phyloP scores from a whole-genome alignment of 2,113 vertebrate genomes.

The Peromyscus polionotus region DNA sequence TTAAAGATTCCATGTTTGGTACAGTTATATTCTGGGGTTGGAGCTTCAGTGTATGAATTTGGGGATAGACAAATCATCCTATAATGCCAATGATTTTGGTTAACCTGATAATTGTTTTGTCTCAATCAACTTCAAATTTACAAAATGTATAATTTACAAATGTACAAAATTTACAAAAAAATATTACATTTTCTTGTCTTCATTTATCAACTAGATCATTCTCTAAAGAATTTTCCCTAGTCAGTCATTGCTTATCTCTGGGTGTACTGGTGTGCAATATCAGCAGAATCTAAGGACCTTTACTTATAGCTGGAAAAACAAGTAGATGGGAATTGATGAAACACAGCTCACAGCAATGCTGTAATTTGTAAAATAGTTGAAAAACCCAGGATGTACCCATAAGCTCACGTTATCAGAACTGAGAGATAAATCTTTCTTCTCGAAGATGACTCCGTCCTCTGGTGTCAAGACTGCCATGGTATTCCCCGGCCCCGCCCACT shows the following conservation, averaged over 20 bases:
- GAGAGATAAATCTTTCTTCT: background rate
- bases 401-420: background rate
- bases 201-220: constrained; percentile 1
- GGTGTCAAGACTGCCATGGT: no score
- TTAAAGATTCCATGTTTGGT: background rate
- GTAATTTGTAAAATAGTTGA: background rate
- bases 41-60: background rate
- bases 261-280: background rate
- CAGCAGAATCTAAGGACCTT: background rate
- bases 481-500: background rate
- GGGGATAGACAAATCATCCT: background rate
- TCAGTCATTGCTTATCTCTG: background rate
- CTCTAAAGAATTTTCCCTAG: background rate
- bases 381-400: no score
- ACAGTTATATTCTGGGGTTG: background rate
- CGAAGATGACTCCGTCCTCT: background rate
- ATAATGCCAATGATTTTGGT: background rate
- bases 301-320: background rate
- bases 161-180: background rate
- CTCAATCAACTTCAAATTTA: background rate
- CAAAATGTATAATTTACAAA: background rate
- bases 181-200: background rate
- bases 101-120: background rate
- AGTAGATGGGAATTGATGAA: no score
- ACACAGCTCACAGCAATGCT: background rate